phyloP scores from a whole-genome alignment of 2,113 vertebrate genomes.

The Lontra canadensis region DNA sequence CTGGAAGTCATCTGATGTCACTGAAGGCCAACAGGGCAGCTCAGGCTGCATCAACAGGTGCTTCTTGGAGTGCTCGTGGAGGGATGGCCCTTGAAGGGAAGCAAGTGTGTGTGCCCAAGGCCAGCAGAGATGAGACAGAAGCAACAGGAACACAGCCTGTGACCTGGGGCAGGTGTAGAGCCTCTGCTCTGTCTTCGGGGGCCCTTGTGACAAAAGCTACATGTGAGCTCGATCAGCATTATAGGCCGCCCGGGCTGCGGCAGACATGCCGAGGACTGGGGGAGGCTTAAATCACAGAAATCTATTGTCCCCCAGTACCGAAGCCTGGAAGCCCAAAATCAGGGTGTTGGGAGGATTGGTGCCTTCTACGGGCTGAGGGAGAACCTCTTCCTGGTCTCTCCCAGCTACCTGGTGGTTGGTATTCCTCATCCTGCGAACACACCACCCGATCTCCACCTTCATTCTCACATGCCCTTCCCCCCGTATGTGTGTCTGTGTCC shows the following conservation, averaged over 20 bases:
- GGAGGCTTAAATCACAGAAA: not conserved
- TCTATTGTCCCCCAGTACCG: no score
- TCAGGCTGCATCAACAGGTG: not conserved
- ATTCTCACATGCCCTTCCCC: no score
- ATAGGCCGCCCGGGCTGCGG: not conserved
- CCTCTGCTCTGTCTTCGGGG: not conserved
- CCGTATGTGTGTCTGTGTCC: not conserved
- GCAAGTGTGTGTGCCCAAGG: not conserved
- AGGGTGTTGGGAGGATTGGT: no score
- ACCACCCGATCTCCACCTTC: rapidly evolving
- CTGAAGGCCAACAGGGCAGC: not conserved
- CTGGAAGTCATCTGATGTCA: not conserved
- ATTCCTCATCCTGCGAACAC: not conserved
- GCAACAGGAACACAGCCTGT: rapidly evolving
- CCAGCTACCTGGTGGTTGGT: rapidly evolving
- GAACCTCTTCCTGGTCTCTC: not conserved
- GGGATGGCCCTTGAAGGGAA: not conserved
- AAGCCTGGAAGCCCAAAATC: not conserved
- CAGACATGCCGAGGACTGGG: rapidly evolving
- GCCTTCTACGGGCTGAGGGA: not conserved
- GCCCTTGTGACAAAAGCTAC: rapidly evolving
- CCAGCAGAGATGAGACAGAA: not conserved
- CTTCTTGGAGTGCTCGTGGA: rapidly evolving
- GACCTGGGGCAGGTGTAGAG: not conserved
- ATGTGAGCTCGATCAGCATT: rapidly evolving